Percentiles rank a stretch among this genome's conserved stretches.
Conservation (phyloP, 2,113 vertebrate species). For the Erythrocercus mccallii region DNA sequence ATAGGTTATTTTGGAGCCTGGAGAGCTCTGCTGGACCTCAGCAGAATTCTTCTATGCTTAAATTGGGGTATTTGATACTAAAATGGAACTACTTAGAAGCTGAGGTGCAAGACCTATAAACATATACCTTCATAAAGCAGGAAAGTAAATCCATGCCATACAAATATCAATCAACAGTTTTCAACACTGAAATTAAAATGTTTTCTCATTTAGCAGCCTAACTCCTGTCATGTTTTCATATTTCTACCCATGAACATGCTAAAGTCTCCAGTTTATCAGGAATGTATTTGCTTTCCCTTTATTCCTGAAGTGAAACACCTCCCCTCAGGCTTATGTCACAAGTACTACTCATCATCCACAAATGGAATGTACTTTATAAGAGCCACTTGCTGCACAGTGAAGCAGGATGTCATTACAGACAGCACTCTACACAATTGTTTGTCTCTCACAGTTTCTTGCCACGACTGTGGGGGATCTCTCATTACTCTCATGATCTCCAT, state of each 20-base stretch:
- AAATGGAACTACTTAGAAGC: neutral
- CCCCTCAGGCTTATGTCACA: too few species aligned
- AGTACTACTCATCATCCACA: neutral
- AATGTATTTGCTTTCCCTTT: neutral
- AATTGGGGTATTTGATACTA: neutral
- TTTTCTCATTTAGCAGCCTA: constrained; percentile 14
- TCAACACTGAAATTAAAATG: constrained; percentile 41
- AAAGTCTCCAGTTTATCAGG: neutral
- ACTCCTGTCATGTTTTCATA: neutral
- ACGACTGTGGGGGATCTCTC: neutral
- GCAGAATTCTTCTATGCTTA: neutral
- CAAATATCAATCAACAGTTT: neutral
- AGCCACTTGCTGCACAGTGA: neutral
- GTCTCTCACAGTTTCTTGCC: neutral
- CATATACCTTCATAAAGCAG: neutral
- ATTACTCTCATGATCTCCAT: neutral
- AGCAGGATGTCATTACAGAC: neutral
- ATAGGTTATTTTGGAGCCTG: neutral
- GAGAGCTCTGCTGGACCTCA: neutral
- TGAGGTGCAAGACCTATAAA: neutral
- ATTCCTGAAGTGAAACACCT: neutral
- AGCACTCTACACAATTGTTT: neutral
- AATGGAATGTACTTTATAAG: neutral
- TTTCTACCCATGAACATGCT: neutral
- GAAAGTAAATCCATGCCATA: neutral